These are phyloP conservation scores for Agrotis ipsilon DNA, from an alignment of 2,888 invertebrate species.

Conservation along the genomic window DNA sequence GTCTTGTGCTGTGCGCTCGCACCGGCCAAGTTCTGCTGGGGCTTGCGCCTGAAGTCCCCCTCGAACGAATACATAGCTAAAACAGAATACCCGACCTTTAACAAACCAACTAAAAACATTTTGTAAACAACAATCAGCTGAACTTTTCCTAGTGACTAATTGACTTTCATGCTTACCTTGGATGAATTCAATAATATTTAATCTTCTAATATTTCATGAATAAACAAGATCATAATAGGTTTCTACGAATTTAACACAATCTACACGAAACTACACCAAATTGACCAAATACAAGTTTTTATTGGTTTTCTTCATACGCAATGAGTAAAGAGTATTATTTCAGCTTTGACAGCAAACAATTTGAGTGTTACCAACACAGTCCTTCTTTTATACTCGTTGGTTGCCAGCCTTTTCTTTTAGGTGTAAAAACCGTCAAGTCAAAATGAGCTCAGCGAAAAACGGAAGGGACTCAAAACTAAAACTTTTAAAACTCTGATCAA, in stretches of 20 bases:
- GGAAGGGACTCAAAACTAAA: too few relatives aligned
- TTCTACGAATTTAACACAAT: constrained; percentile 48
- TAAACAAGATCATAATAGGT: constrained; percentile 59
- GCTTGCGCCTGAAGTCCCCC: constrained; percentile 96
- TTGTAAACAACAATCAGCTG: constrained; percentile 84
- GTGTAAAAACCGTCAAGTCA: too few relatives aligned
- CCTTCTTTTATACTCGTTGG: too few relatives aligned
- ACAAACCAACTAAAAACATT: constrained; percentile 51
- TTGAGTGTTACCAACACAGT: constrained; percentile 37
- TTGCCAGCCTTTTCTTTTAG: too few relatives aligned
- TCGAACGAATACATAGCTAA: constrained; percentile 95
- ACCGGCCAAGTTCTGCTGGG: constrained; percentile 97
- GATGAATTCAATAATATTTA: constrained; percentile 42
- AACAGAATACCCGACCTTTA: constrained; percentile 48
- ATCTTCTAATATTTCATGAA: constrained; percentile 48
- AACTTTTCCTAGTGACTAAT: constrained; percentile 64
- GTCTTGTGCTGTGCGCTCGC: constrained; percentile 94
- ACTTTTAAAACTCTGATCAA: too few relatives aligned
- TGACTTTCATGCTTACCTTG: constrained; percentile 59
- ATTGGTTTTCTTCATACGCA: constrained; percentile 60
- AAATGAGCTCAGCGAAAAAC: too few relatives aligned
- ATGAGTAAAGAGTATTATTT: constrained; percentile 56
- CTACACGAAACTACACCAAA: constrained; percentile 52
- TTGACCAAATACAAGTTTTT: constrained; percentile 60
- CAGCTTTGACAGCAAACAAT: constrained; percentile 64